Base-by-base conservation (phyloP, 2,888 invertebrate species). In the Ormia ochracea region DNA sequence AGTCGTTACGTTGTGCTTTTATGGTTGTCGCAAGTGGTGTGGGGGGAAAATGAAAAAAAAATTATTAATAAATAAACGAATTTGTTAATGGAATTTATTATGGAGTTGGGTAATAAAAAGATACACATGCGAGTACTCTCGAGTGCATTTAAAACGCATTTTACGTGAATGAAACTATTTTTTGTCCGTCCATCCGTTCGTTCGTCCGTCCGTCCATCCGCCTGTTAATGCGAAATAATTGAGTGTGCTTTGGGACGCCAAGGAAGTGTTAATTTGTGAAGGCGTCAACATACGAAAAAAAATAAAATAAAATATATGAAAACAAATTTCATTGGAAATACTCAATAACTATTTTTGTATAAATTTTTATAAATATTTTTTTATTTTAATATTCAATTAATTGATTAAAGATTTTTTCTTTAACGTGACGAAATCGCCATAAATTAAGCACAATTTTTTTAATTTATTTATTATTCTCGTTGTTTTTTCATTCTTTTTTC, bases 241-340 rank as follows among this genome's bases (percentile, higher is more conserved):
- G 26, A 38, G 41, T 28, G 21, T 21, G 54, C 68, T 33, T 43
- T 68, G 33, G 68, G 68, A 68, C 52, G 43, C 28, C 52, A 66
- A 78, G 78, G 72, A 78, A 78, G 72, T 78, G 66, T 78, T 61
- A 78, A 72, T 66, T 73, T 72, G 43, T 72, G 45, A 78, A 78
- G 78, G 78, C 78, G 78, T 78, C 72, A 36, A 78, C 31, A 52
- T 66, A 59, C 65, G 43, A 61, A 78, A 66, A n/a, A n/a, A n/a
- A n/a, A n/a, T n/a, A n/a, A n/a, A n/a, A n/a, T n/a, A n/a, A n/a
- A n/a, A n/a, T n/a, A n/a, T n/a, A 58, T 72, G 6, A 45, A 70
- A 72, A 61, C 61, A 72, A 72, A 59, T 61, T 31, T 21, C 28
- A 70, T 43, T 43, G 43, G 38, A 38, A 59, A 61, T 31, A 43